Evolutionary conservation across 2,113 vertebrate genomes (phyloP), one percentile per base, ranked within the genome.

Genomic region (Brachyhypopomus gauderio): DNA sequence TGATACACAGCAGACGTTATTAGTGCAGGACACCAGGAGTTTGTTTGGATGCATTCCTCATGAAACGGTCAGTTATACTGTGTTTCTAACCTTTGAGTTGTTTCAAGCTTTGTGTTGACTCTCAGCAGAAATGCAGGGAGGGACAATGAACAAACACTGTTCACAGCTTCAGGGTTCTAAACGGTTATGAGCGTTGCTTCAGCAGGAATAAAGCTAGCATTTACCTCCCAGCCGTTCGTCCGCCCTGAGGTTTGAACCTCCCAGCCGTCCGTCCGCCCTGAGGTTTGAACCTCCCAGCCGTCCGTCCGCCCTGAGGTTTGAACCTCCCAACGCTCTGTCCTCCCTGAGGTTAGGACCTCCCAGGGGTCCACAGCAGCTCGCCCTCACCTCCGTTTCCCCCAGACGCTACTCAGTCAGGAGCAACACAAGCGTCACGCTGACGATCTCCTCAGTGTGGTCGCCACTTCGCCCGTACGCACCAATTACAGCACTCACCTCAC

Each of bases 361-460:
- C 30, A 30, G 30, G 30, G 30, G 2, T 30, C 30, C 30, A 30
- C 30, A 30, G 64, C 69, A 67, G 22, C 3, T 2, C 41, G 36
- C 19, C 66, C 36, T 41, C n/a, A 67, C 41, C 69, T 48, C 79
- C 78, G 80, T 75, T 83, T 83, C 80, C 74, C 66, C 59, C 82
- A 71, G n/a, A 58, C 48, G 38, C 75, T 77, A 22, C 72, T 85
- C 58, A 58, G 72, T 79, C 71, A 58, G 73, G 34, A 63, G 56
- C 83, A 75, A 22, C 59, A 76, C 36, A 60, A 60, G 41, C 22
- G 60, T 27, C 59, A 59, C 55, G 36, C 58, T 19, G 14, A 8
- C 9, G 9, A 12, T 82, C 73, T 60, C 36, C 72, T 83, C 52
- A 16, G 63, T 59, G 20, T 67, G 80, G 67, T 77, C 59, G 12